These are phyloP conservation scores for Mungos mungo DNA, from an alignment of 2,113 vertebrate species.

Conservation along the genomic window DNA sequence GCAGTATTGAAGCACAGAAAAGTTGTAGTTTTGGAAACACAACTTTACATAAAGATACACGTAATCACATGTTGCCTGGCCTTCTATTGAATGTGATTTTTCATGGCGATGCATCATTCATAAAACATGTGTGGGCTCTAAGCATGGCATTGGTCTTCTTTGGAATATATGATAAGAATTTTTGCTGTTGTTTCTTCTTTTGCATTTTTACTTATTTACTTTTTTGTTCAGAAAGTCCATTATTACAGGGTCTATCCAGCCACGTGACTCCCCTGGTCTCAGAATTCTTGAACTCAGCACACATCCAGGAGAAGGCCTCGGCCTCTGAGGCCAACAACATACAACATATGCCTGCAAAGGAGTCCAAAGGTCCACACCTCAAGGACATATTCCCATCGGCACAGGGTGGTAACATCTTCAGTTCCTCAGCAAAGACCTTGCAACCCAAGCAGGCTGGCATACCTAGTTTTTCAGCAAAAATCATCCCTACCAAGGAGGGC, in stretches of 20 bases:
- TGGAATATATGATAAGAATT: not conserved
- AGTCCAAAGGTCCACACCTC: not conserved
- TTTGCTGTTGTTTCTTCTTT: not conserved
- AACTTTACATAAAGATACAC: not conserved
- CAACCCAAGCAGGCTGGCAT: rapidly evolving
- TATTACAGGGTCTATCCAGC: not conserved
- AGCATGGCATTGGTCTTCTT: not conserved
- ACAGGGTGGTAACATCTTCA: not conserved
- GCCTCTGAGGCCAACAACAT: not conserved
- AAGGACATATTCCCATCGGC: not conserved
- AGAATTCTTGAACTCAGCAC: constrained; percentile 34
- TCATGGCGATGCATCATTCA: not conserved
- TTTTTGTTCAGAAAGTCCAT: constrained; percentile 51
- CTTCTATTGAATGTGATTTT: not conserved
- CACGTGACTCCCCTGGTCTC: not conserved
- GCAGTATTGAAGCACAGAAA: not conserved
- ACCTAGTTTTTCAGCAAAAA: not conserved
- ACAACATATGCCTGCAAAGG: not conserved
- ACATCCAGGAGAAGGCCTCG: not conserved
- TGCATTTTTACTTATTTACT: constrained; percentile 6
- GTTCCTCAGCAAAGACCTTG: not conserved
- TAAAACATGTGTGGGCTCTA: not conserved
- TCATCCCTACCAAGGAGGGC: not conserved
- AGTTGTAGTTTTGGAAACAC: not conserved
- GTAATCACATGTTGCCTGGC: not conserved